Conservation (phyloP, 2,113 vertebrate genomes). For the Campylomormyrus tamandua region DNA sequence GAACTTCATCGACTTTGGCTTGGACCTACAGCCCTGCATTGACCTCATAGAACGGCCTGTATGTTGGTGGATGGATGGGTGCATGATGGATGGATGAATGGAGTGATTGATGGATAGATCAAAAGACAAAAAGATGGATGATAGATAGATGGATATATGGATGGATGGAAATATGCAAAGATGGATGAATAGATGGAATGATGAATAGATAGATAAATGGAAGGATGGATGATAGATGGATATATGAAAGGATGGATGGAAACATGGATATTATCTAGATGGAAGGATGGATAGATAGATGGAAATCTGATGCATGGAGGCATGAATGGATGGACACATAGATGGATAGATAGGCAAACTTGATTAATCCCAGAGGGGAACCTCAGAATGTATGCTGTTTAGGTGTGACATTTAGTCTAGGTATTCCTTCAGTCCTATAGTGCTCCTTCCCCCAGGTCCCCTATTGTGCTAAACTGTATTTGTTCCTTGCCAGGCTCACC, state of each 20-base stretch:
- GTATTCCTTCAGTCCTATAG: background rate
- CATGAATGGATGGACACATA: background rate
- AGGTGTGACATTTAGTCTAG: background rate
- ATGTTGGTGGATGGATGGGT: constrained; percentile 18
- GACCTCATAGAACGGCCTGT: constrained; percentile 82
- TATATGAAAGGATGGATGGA: too few relatives aligned
- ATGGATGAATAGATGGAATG: background rate
- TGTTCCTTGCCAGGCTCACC: constrained; percentile 57
- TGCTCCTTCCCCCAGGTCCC: background rate
- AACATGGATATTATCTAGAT: too few relatives aligned
- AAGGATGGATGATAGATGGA: too few relatives aligned
- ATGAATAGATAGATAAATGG: background rate
- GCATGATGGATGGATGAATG: background rate
- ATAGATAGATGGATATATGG: background rate
- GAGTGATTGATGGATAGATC: background rate
- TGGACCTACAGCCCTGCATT: constrained; percentile 80
- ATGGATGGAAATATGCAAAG: background rate
- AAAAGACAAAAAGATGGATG: background rate
- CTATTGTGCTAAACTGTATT: background rate
- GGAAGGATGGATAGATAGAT: too few relatives aligned
- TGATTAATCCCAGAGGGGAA: background rate
- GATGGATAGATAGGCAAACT: background rate
- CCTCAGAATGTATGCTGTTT: background rate
- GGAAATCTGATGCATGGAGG: too few relatives aligned
- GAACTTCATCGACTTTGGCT: constrained; percentile 83